Conservation (phyloP, 2,797 vertebrate genomes). For the Geotrypetes seraphini region DNA sequence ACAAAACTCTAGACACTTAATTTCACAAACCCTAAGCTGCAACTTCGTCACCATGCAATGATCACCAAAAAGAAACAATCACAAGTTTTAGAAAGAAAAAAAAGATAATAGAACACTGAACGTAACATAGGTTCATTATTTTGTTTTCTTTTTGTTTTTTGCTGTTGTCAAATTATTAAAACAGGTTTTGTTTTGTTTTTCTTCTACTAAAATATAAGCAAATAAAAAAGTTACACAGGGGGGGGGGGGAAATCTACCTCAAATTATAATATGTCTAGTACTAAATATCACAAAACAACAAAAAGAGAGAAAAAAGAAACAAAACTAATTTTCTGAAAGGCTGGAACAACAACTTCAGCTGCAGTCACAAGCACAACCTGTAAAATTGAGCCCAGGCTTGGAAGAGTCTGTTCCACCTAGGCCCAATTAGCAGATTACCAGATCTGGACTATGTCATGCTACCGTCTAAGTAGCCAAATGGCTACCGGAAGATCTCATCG, state of each 20-base stretch:
- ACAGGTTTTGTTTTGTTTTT: constrained; percentile 47
- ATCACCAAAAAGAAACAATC: too few species aligned
- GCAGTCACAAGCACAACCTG: constrained; percentile 57
- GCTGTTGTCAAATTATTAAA: constrained; percentile 45
- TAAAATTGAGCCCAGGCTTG: too few species aligned
- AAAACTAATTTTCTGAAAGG: constrained; percentile 61
- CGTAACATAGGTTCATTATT: too few species aligned
- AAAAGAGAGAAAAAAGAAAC: constrained; percentile 54
- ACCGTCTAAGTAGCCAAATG: too few species aligned
- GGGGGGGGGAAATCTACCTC: constrained; percentile 48
- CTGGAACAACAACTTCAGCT: constrained; percentile 82
- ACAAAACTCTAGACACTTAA: constrained; percentile 98
- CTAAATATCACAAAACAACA: constrained; percentile 32
- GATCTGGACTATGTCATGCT: too few species aligned
- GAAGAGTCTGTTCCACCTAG: too few species aligned
- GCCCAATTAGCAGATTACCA: too few species aligned
- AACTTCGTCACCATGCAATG: constrained; percentile 98
- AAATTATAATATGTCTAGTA: constrained; percentile 54
- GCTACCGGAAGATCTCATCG: too few species aligned
- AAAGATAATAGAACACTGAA: too few species aligned
- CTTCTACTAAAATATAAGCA: constrained; percentile 50
- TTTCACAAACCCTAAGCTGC: constrained; percentile 99
- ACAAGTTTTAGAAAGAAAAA: too few species aligned
- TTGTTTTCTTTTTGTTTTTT: too few species aligned
- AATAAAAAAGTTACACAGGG: constrained; percentile 6